These are phyloP conservation scores for Phalacrocorax aristotelis DNA, from an alignment of 2,113 vertebrate species.

Conservation along the genomic window DNA sequence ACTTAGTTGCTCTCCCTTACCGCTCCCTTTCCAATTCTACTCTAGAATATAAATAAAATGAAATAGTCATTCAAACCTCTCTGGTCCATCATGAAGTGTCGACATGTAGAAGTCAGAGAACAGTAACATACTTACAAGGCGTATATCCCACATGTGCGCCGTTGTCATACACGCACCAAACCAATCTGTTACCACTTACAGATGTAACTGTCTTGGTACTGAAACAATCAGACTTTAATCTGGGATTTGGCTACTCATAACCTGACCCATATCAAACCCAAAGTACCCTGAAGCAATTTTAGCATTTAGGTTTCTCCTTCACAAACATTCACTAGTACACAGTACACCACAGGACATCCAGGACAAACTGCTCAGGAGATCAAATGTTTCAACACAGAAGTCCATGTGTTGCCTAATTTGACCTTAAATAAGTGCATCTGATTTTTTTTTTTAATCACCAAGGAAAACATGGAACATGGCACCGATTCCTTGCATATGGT, in stretches of 20 bases:
- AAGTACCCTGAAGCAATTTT: background rate
- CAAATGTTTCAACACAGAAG: background rate
- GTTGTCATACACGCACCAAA: rapidly evolving
- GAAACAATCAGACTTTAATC: background rate
- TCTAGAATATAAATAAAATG: background rate
- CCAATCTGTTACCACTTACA: background rate
- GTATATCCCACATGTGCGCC: background rate
- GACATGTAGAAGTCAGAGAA: background rate
- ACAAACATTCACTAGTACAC: background rate
- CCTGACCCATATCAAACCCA: rapidly evolving
- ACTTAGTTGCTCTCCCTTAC: background rate
- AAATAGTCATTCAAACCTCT: background rate
- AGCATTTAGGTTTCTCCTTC: background rate
- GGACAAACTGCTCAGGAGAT: background rate
- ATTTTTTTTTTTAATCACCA: background rate
- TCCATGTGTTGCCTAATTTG: background rate
- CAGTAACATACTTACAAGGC: background rate
- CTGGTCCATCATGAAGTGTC: background rate
- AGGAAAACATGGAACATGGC: background rate
- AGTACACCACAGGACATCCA: background rate
- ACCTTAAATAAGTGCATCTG: background rate
- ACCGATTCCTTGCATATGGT: background rate
- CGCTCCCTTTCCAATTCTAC: background rate
- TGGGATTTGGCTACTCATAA: background rate
- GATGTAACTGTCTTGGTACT: background rate